Evolutionary conservation across 2,888 invertebrate genomes (phyloP), one percentile per base, ranked within the genome.

Genomic region (Dynastes hyllus): DNA sequence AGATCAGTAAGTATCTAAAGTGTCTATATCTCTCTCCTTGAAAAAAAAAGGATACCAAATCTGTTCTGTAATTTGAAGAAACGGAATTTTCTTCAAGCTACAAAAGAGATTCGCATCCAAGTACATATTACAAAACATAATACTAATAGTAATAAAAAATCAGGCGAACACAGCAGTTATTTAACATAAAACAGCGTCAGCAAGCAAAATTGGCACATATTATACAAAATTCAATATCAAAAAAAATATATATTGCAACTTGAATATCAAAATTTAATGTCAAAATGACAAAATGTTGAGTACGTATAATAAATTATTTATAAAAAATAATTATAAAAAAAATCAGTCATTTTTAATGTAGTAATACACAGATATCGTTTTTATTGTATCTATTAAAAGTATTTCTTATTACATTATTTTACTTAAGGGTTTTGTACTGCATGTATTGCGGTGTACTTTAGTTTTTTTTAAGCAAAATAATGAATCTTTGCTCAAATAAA

Each of bases 21-120:
- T 78, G 78, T 78, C 78, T 78, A 78, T 78, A 78, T 78, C 78
- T 78, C 78, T 78, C 78, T 78, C 78, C 77, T 78, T 70, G 40
- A 32, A 53, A 22, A 61, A 27, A 29, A 61, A 6, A 22, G 22
- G 11, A 9, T 16, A 11, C 5, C 6, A 6, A 6, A 61, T 61
- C 29, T 9, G 61, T 22, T 27, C 8, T 55, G 1, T 55, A 6
- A 55, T 16, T 16, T 55, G n/a, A 16, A 55, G 16, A n/a, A 16
- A 55, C 16, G 4, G 11, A 55, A n/a, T 16, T 55, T n/a, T 55
- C n/a, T 55, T 55, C 53, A 16, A 55, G 3, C 13, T 16, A 55
- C n/a, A 16, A 55, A 16, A 6, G 5, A 13, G n/a, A 55, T 5
- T 3, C 2, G 53, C 53, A 16, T n/a, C 45, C 11, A 3, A 55